These are phyloP conservation scores for Noturus placidus DNA, from an alignment of 2,113 vertebrate species.

Conservation along the genomic window DNA sequence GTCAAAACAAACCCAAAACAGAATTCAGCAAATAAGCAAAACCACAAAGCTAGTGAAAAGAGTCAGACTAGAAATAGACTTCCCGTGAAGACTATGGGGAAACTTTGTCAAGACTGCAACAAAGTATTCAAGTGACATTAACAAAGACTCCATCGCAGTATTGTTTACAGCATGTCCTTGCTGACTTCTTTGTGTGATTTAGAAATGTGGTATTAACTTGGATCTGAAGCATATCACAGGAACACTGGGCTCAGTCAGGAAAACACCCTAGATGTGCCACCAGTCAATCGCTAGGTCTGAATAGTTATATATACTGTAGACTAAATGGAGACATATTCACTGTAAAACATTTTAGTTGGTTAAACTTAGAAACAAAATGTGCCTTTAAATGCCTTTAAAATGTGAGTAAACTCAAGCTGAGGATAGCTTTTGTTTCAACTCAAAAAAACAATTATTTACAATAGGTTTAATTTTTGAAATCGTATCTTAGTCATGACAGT, in stretches of 20 bases:
- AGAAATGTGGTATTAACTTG: neutral
- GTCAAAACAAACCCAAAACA: neutral
- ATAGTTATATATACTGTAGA: neutral
- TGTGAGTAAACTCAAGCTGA: no score
- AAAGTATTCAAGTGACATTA: constrained; percentile 1
- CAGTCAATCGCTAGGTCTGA: neutral
- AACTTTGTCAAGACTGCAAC: neutral
- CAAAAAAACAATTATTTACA: no score
- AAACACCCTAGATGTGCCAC: neutral
- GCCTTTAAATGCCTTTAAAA: no score
- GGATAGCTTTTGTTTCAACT: no score
- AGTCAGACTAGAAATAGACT: neutral
- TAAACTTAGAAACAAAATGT: no score
- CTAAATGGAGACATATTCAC: neutral
- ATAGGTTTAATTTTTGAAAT: no score
- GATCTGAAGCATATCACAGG: neutral
- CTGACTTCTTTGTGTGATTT: neutral
- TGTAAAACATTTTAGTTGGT: no score
- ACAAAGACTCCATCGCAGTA: neutral
- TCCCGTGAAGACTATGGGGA: neutral
- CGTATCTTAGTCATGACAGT: no score
- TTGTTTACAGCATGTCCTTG: neutral
- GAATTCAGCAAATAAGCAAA: neutral
- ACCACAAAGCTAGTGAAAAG: neutral
- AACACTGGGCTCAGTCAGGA: neutral